A percentile compares a stretch with the other conserved stretches of the same genome.
Conservation (phyloP, 1,140 invertebrate species). For the Steinernema feltiae region DNA sequence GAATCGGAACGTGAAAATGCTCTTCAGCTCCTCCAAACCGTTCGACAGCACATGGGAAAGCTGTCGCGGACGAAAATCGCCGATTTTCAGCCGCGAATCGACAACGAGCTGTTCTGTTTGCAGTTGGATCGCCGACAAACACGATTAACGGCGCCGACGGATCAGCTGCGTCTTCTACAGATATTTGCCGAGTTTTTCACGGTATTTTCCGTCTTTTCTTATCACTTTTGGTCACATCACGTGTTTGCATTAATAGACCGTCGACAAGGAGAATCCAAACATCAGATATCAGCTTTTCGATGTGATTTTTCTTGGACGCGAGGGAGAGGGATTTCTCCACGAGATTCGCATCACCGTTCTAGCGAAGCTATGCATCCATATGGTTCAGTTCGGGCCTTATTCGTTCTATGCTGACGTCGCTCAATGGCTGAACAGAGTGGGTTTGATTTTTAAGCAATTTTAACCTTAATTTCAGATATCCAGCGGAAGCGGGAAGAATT, state of each 20-base stretch:
- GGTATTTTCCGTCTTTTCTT: not conserved
- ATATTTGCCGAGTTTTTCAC: not conserved
- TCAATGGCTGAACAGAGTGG: not conserved
- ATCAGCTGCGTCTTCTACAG: not conserved
- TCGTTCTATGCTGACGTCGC: not conserved
- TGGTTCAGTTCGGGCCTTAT: not conserved
- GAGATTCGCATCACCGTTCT: not conserved
- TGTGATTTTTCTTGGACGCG: not conserved
- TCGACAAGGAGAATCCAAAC: not conserved
- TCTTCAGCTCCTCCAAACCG: not conserved
- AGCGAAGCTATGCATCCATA: not conserved
- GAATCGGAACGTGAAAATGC: not conserved
- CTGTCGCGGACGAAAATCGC: not conserved
- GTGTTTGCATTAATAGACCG: too few species aligned
- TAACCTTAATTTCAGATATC: slow-evolving; percentile 10
- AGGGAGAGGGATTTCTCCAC: not conserved
- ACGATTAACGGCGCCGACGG: not conserved
- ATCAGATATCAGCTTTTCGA: not conserved
- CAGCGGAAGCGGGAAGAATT: not conserved
- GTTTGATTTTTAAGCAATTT: not conserved
- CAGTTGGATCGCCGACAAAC: not conserved
- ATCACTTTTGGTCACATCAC: not conserved
- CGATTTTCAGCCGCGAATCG: not conserved
- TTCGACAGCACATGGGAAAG: not conserved
- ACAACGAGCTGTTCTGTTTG: not conserved